Evolutionary conservation across 2,797 vertebrate genomes (phyloP), one percentile per base, ranked within the genome.

Genomic region (Podargus strigoides): DNA sequence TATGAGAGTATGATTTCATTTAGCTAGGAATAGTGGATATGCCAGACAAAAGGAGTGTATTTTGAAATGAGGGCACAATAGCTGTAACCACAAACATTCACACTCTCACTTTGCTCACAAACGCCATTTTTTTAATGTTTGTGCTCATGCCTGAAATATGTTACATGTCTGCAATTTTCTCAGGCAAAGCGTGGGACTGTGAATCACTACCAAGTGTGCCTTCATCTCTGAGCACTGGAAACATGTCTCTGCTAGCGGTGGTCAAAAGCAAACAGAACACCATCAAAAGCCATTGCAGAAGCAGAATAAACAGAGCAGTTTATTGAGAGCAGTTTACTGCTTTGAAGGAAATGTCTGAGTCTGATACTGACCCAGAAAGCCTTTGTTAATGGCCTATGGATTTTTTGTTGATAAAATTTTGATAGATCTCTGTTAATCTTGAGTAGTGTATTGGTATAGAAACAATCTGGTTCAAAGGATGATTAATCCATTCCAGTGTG

Each of bases 401-500:
- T 87, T 92, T 95, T 84, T 76, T 78, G 72, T 89, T 89, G 91
- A 83, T 89, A 86, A 75, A 58, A 60, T 86, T 94, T 85, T 81
- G 80, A 44, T 94, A 89, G 90, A 37, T 67, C 77, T 27, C 91
- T 89, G 37, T 94, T 93, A 93, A 95, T 94, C 79, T 89, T 91
- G 56, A 87, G 46, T 79, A 73, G 93, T 44, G 39, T 81, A 89
- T 81, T n/a, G 41, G 92, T 95, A 96, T 85, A 91, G 88, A 67
- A 95, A 77, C 58, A 91, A 89, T 96, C 46, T 89, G 92, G 47
- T 90, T 96, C 89, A 96, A 97, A 96, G 58, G 74, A 68, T 85
- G 84, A 95, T 67, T 93, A 92, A 91, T 96, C 77, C 8, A 17
- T 73, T 94, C 78, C 81, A 89, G 53, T 56, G 64, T 79, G 67